Evolutionary conservation across 1,140 invertebrate genomes (phyloP).

Genomic region (Sycobia sp.): DNA sequence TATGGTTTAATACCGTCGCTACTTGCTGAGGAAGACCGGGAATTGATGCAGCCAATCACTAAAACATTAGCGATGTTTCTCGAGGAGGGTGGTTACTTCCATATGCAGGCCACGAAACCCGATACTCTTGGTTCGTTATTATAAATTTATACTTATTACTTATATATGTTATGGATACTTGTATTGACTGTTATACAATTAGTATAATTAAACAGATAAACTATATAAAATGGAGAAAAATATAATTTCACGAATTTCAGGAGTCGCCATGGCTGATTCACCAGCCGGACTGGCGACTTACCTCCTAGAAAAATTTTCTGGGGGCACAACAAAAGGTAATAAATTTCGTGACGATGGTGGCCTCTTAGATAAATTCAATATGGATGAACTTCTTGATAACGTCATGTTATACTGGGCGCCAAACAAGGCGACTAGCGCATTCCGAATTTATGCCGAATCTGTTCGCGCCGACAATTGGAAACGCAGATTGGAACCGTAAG

Average conservation of each 20-base stretch:
- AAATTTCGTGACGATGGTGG: conserved; percentile 72
- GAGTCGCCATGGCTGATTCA: conserved; percentile 67
- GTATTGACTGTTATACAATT: too few relatives aligned
- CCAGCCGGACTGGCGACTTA: conserved; percentile 81
- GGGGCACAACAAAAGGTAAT: conserved; percentile 67
- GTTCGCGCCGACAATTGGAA: conserved; percentile 47
- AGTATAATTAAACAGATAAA: background rate
- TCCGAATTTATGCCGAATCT: conserved; percentile 76
- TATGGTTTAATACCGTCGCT: conserved; percentile 63
- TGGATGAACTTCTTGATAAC: conserved; percentile 84
- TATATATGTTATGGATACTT: background rate
- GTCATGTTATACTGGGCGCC: conserved; percentile 88
- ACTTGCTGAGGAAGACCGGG: conserved; percentile 61
- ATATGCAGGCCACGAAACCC: conserved; percentile 87
- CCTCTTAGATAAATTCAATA: conserved; percentile 66
- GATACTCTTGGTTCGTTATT: conserved; percentile 82
- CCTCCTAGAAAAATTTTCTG: conserved; percentile 84
- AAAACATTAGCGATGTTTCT: conserved; percentile 60
- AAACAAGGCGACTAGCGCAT: conserved; percentile 75
- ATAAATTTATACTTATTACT: background rate
- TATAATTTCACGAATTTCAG: conserved; percentile 46
- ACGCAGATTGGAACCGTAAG: conserved; percentile 12
- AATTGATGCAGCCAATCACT: conserved; percentile 68
- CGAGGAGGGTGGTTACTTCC: conserved; percentile 79
- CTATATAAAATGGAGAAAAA: background rate